These are phyloP conservation scores for Biston stratarius DNA, from an alignment of 2,888 invertebrate species.

Conservation along the genomic window DNA sequence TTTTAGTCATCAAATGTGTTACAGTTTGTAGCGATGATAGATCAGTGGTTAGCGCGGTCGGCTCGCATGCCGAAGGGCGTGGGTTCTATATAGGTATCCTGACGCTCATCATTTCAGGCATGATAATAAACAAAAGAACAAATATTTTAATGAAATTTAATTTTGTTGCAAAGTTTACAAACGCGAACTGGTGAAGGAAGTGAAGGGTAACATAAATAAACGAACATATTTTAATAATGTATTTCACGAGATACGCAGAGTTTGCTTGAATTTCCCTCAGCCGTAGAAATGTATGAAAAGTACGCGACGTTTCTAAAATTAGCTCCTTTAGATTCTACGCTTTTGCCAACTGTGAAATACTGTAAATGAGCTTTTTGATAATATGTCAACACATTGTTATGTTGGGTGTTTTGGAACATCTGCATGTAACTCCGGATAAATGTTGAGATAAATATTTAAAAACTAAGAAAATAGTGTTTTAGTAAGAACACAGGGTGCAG, in stretches of 20 bases:
- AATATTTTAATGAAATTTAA: conserved; percentile 18
- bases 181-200: conserved; percentile 16
- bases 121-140: conserved; percentile 4
- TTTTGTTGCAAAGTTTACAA: conserved; percentile 22
- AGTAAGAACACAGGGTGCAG: too few relatives aligned
- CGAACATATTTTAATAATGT: conserved; percentile 32
- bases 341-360: conserved; percentile 15
- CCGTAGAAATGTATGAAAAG: conserved; percentile 30
- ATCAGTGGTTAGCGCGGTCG: too few relatives aligned
- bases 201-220: conserved; percentile 31
- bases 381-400: conserved; percentile 16
- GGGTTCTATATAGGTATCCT: too few relatives aligned
- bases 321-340: conserved; percentile 17
- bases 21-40: too few relatives aligned
- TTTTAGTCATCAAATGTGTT: too few relatives aligned
- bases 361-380: conserved; percentile 20
- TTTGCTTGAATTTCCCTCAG: conserved; percentile 19
- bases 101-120: background rate
- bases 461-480: too few relatives aligned
- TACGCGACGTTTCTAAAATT: conserved; percentile 28
- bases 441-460: too few relatives aligned
- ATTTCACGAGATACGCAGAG: conserved; percentile 24
- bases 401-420: background rate
- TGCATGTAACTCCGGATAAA: background rate
- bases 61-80: too few relatives aligned